Conservation (phyloP, 2,797 vertebrate species). For the Ptychobarbus kaznakovi region DNA sequence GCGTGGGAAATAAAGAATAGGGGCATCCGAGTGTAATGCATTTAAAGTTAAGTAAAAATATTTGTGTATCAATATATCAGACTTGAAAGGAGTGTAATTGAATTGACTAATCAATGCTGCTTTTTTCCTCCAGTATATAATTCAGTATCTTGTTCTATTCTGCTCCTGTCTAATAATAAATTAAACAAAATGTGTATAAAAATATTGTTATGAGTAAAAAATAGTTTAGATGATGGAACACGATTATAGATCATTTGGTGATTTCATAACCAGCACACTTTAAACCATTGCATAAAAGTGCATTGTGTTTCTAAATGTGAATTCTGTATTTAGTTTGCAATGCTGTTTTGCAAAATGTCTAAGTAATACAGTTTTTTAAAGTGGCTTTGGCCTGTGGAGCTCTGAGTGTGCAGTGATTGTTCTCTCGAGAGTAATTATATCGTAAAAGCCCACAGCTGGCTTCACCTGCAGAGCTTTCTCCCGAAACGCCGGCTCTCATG, state of each 20-base stretch:
- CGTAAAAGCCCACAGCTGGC: slow-evolving; percentile 42
- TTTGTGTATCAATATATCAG: slow-evolving; percentile 48
- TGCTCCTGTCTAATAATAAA: slow-evolving; percentile 23
- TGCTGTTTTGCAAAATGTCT: slow-evolving; percentile 53
- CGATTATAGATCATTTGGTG: background rate
- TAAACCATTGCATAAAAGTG: slow-evolving; percentile 57
- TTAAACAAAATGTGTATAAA: slow-evolving; percentile 5
- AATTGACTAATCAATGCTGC: slow-evolving; percentile 48
- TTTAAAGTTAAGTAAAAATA: slow-evolving; percentile 50
- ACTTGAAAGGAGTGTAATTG: slow-evolving; percentile 50
- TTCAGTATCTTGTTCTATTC: slow-evolving; percentile 8
- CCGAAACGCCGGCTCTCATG: slow-evolving; percentile 25
- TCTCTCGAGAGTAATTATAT: slow-evolving; percentile 48
- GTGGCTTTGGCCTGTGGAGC: slow-evolving; percentile 35
- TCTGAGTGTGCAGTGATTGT: slow-evolving; percentile 58
- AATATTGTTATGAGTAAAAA: background rate
- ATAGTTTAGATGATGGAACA: background rate
- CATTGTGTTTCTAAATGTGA: background rate
- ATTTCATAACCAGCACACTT: slow-evolving; percentile 17
- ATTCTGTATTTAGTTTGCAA: slow-evolving; percentile 48
- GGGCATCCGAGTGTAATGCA: slow-evolving; percentile 38
- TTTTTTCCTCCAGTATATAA: slow-evolving; percentile 37
- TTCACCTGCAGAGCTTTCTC: slow-evolving; percentile 34
- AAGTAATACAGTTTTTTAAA: slow-evolving; percentile 18
- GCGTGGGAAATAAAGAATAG: slow-evolving; percentile 45